Evolutionary conservation across 2,797 vertebrate genomes (phyloP), one percentile per base, ranked within the genome.

Genomic region (Menidia menidia): DNA sequence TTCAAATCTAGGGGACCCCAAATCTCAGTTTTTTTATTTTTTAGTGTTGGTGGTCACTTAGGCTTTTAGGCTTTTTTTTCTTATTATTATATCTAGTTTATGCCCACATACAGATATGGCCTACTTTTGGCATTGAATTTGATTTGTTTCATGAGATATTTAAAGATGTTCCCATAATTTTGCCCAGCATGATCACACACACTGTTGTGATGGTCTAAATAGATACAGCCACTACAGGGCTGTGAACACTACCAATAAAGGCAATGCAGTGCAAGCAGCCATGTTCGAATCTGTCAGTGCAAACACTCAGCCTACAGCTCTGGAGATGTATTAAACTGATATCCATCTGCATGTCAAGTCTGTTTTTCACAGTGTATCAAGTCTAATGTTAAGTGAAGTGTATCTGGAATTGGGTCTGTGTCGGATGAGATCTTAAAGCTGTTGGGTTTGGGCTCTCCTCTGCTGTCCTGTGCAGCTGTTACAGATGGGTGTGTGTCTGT

Each of bases 201-300:
- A 35, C 42, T 77, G 62, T 41, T 55, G 80, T 64, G 88, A 93
- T 93, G 71, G 64, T 88, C 78, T 77, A 81, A 75, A 84, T 83
- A 87, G 91, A 93, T 93, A 91, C 60, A 61, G 62, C 76, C 45
- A 58, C 71, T 64, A 81, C 84, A 65, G 70, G 78, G 58, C 75
- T 77, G 81, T 90, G 91, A 92, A 92, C 92, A 92, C 88, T 90
- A 93, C 92, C 92, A 92, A 91, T 93, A 92, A 94, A 93, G 92
- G 93, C 80, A 92, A 83, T 84, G 67, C 70, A 63, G 77, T 80
- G 53, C 74, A 67, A 73, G 84, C 84, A 67, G 64, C 77, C 70
- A 54, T 78, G 70, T 73, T 60, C 48, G 79, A 77, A 81, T 78
- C 82, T 71, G 70, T 81, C 50, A 16, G 71, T 69, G 58, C 35